Evolutionary conservation across 2,888 invertebrate genomes (phyloP).

Genomic region (Cybosia mesomella): DNA sequence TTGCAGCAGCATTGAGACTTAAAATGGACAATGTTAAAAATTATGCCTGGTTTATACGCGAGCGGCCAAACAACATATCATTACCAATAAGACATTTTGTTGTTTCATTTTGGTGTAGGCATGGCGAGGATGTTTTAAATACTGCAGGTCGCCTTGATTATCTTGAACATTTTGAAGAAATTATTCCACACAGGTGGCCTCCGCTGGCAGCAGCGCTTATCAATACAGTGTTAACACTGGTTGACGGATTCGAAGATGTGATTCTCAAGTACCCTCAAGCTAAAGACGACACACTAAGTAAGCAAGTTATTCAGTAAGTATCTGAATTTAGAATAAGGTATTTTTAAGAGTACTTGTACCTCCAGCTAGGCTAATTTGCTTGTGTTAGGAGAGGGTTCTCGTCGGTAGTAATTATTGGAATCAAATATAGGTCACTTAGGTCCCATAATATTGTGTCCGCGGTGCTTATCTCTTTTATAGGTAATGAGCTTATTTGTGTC

Average conservation of each 20-base stretch:
- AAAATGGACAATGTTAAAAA: conserved; percentile 16
- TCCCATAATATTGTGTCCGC: too few species aligned
- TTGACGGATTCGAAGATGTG: conserved; percentile 15
- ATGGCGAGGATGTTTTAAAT: not conserved
- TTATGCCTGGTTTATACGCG: conserved; percentile 18
- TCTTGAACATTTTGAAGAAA: not conserved
- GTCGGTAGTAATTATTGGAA: too few species aligned
- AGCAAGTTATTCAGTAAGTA: conserved; percentile 20
- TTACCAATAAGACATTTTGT: conserved; percentile 14
- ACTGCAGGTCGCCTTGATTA: not conserved
- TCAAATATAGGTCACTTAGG: too few species aligned
- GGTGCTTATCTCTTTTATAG: too few species aligned
- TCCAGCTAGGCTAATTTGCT: too few species aligned
- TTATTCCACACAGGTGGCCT: conserved; percentile 8
- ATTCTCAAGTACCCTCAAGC: conserved; percentile 19
- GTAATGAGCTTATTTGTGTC: too few species aligned
- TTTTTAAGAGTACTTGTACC: too few species aligned
- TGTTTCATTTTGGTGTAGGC: conserved; percentile 10
- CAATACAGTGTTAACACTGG: conserved; percentile 14
- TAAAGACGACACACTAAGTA: conserved; percentile 14
- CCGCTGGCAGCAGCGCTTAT: conserved; percentile 10
- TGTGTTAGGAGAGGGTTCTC: too few species aligned
- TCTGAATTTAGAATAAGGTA: too few species aligned
- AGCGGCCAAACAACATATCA: conserved; percentile 10
- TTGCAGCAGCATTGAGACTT: conserved; percentile 14